A percentile compares a stretch with the other conserved stretches of the same genome.
Evolutionary conservation across 2,797 vertebrate genomes (phyloP).

Genomic region (Alca torda): DNA sequence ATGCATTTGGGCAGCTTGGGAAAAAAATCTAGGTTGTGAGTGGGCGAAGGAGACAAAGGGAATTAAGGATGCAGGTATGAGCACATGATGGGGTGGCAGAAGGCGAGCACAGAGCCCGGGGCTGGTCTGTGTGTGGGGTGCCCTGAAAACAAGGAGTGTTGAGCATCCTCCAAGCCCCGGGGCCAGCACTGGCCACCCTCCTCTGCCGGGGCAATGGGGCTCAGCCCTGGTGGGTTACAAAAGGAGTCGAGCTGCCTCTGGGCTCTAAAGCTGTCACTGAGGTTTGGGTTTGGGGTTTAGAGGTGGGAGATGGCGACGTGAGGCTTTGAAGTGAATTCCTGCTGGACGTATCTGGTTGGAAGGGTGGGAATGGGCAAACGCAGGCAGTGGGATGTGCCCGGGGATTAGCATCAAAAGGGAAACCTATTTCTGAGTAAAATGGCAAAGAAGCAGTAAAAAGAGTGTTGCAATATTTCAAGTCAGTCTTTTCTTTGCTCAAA

Average conservation of each 20-base stretch:
- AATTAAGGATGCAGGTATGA: background rate
- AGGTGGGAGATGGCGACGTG: accelerated
- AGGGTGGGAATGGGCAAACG: accelerated
- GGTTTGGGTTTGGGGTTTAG: background rate
- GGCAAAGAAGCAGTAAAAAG: background rate
- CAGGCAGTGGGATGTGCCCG: accelerated
- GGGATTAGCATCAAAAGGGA: background rate
- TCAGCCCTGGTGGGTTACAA: background rate
- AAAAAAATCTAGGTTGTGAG: background rate
- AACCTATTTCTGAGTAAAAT: background rate
- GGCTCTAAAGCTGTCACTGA: background rate
- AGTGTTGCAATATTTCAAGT: accelerated
- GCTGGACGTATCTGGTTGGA: background rate
- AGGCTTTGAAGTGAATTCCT: background rate
- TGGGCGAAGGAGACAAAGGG: background rate
- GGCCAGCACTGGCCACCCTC: accelerated
- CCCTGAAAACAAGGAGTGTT: background rate
- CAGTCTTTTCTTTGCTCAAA: background rate
- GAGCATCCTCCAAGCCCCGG: accelerated
- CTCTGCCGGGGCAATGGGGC: accelerated
- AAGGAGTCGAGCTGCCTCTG: accelerated
- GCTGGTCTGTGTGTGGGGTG: background rate
- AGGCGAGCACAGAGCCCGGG: background rate
- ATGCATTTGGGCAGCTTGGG: background rate
- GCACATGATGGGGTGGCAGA: background rate